Conservation (phyloP, 2,888 invertebrate genomes). For the Spilarctia lutea region DNA sequence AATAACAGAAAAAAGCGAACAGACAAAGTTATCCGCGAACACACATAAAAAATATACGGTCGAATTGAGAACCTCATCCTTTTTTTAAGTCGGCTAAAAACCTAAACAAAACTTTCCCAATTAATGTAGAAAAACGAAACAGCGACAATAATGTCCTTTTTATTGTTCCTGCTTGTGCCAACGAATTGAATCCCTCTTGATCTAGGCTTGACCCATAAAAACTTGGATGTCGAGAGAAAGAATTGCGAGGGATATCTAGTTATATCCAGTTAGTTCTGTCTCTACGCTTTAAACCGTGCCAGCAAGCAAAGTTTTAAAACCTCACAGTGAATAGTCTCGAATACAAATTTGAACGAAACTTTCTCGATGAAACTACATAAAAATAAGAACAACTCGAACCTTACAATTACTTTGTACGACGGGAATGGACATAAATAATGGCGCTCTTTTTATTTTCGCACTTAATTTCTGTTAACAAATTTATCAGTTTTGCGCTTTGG, state of each 20-base stretch:
- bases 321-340: conserved; percentile 67
- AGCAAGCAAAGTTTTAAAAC: conserved; percentile 77
- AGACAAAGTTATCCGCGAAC: too few relatives aligned
- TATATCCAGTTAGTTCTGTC: conserved; percentile 80
- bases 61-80: too few relatives aligned
- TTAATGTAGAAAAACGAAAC: conserved; percentile 2
- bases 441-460: conserved; percentile 50
- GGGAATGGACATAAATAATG: conserved; percentile 57
- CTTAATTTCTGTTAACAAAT: conserved; percentile 53
- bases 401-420: conserved; percentile 63
- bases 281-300: conserved; percentile 73
- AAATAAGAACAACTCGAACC: conserved; percentile 53
- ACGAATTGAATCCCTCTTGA: conserved; percentile 72
- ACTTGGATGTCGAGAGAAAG: conserved; percentile 71
- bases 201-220: conserved; percentile 83
- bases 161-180: conserved; percentile 31
- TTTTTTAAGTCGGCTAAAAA: too few relatives aligned
- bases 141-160: conserved; percentile 36
- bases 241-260: conserved; percentile 73
- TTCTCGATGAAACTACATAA: conserved; percentile 61
- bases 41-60: too few relatives aligned
- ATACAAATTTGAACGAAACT: conserved; percentile 75
- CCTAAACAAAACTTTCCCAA: not conserved
- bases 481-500: conserved; percentile 53
- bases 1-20: too few relatives aligned